Evolutionary conservation across 2,797 vertebrate genomes (phyloP), one percentile per base, ranked within the genome.

Genomic region (Argya squamiceps): DNA sequence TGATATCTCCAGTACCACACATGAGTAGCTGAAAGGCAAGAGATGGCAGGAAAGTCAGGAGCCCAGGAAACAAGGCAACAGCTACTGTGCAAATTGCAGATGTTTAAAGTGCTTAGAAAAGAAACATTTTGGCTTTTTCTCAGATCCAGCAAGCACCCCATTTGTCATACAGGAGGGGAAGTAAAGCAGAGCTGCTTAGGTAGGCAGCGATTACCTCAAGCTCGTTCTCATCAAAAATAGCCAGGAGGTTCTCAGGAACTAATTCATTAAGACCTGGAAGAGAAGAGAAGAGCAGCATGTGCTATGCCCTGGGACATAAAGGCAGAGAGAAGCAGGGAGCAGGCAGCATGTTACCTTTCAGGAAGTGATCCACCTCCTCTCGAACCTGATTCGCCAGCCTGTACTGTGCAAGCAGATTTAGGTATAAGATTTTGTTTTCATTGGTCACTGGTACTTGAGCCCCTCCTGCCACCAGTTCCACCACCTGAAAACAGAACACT

Each of bases 141-240:
- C 81, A 84, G 27, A 91, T 70, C 11, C 58, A 74, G 62, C 56
- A 77, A 88, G 18, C 12, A 20, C 24, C 89, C 47, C 6, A 36
- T 47, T 82, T 86, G 23, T 80, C 71, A 84, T 39, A 67, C 17
- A 77, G 5, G 36, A 87, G 7, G 15, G 50, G 15, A 90, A 56
- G 52, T 47, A 71, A 63, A 76, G 41, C 19, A 71, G 32, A 88
- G 37, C 68, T 63, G 47, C n/a, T 84, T 58, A 95, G 39, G n/a
- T 22, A 69, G 58, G 21, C 39, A 96, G 63, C 29, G 96, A 97
- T 91, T 98, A 99, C 99, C 99, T 99, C 99, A 94, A 99, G 98
- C 92, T 99, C 99, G 89, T 99, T 99, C 97, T 99, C 99, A 98
- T 99, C 99, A 98, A 99, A 99, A 98, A 99, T 99, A 97, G 99